Evolutionary conservation across 2,888 invertebrate genomes (phyloP), one percentile per base, ranked within the genome.

Genomic region (Erebia epiphron): DNA sequence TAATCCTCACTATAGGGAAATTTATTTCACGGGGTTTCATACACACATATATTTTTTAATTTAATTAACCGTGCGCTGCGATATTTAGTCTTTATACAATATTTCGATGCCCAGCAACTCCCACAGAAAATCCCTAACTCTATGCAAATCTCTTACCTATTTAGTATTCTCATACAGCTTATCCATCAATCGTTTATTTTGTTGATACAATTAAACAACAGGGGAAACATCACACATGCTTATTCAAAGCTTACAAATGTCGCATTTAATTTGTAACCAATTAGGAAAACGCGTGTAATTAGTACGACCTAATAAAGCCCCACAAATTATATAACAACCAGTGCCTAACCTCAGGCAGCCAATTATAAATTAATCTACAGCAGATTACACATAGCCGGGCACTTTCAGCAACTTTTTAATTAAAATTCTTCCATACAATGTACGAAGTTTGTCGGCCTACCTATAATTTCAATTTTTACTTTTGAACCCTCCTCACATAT

Each of bases 331-430:
- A 73, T 71, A 79, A 77, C 78, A 76, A 77, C 77, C 73, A 75
- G 76, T 78, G 78, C 77, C 76, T 76, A 79, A 81, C 81, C 84
- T 80, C 85, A 81, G 83, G 81, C 79, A 80, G 84, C 85, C 86
- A 90, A 91, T 90, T 90, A 89, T 83, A 83, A 88, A 89, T 86
- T 87, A 87, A 90, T 89, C 89, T 84, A 87, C 86, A 88, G 86
- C 86, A 88, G 88, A 90, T 90, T 87, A 91, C 88, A 90, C 90
- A 88, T 83, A 85, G 76, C 75, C 80, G 86, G 86, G 88, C 86
- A 85, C 84, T 88, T 86, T 79, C 82, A 79, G 81, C 80, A 89
- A 89, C 84, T 90, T 90, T 88, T 87, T 90, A 90, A 91, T 91
- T 91, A 88, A 90, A 90, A 90, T 90, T 89, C 86, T 89, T 90